These are phyloP conservation scores for Fringilla coelebs DNA, from an alignment of 2,797 vertebrate species.

Conservation along the genomic window DNA sequence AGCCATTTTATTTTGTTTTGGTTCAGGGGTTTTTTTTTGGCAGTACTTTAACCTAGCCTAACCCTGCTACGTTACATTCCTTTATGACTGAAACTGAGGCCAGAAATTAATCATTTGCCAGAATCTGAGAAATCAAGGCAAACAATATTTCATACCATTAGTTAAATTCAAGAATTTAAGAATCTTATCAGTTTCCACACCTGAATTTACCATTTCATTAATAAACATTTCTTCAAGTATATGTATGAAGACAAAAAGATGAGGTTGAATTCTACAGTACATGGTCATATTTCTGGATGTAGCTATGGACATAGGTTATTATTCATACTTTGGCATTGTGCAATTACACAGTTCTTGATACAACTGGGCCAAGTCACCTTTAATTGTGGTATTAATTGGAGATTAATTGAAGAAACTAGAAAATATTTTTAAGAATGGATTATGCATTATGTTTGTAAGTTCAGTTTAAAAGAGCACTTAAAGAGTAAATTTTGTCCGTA, in stretches of 20 bases:
- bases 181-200: not conserved
- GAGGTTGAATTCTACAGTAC: not conserved
- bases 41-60: not conserved
- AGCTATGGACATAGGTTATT: not conserved
- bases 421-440: not conserved
- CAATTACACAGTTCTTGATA: not conserved
- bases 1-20: not conserved
- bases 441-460: not conserved
- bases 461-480: not conserved
- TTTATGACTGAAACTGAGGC: not conserved
- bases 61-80: not conserved
- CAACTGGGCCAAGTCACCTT: not conserved
- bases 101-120: not conserved
- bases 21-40: accelerated
- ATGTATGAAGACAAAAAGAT: not conserved
- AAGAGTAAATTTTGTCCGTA: not conserved
- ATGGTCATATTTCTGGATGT: not conserved
- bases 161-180: not conserved
- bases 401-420: not conserved
- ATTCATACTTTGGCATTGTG: not conserved
- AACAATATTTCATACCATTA: not conserved
- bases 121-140: not conserved
- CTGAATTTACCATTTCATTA: not conserved
- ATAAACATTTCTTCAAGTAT: not conserved
- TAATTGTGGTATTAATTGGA: not conserved